Conservation (phyloP, 2,797 vertebrate genomes). For the Denticeps clupeoides region DNA sequence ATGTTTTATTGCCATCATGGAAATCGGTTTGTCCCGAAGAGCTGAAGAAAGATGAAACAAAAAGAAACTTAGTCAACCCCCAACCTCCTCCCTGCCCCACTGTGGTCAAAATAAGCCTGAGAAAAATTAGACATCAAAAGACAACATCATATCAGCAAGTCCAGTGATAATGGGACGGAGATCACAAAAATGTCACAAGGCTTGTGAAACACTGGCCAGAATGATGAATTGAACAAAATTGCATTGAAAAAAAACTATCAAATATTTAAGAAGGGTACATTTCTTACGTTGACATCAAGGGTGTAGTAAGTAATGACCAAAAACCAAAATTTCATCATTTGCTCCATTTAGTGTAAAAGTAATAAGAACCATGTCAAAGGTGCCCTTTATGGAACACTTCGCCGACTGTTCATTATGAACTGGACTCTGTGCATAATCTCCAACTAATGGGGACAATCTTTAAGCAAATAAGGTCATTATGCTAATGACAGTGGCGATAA, state of each 20-base stretch:
- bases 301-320: conserved; percentile 51
- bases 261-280: conserved; percentile 69
- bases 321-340: conserved; percentile 63
- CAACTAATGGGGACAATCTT: conserved; percentile 58
- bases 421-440: conserved; percentile 46
- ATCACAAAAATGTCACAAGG: conserved; percentile 56
- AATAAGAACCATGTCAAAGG: conserved; percentile 66
- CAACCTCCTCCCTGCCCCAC: conserved; percentile 18
- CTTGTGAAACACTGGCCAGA: conserved; percentile 52
- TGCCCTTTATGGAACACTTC: conserved; percentile 36
- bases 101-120: conserved; percentile 43
- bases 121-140: conserved; percentile 59
- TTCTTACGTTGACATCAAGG: conserved; percentile 61
- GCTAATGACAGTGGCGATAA: conserved; percentile 56
- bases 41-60: conserved; percentile 34
- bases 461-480: conserved; percentile 60
- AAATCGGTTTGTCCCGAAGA: conserved; percentile 27
- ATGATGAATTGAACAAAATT: conserved; percentile 74
- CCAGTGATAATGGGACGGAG: conserved; percentile 50
- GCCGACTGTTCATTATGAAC: conserved; percentile 53
- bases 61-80: conserved; percentile 38
- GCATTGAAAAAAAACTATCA: conserved; percentile 59
- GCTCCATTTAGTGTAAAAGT: conserved; percentile 67
- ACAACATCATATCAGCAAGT: conserved; percentile 41
- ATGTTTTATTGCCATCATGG: conserved; percentile 31